Conservation (phyloP, 2,113 vertebrate species). For the Monopterus albus region DNA sequence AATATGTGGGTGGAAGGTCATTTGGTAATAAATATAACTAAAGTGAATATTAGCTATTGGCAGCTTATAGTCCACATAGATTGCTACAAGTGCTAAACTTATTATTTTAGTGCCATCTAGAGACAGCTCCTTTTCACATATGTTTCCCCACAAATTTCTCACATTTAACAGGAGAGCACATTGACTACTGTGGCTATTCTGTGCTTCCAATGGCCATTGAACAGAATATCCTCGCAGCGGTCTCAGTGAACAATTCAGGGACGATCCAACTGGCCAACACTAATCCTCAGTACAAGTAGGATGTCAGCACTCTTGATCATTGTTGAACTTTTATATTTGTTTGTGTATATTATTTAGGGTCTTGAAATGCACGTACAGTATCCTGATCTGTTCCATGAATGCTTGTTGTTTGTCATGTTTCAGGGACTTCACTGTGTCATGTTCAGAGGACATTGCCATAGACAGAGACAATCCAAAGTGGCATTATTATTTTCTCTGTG, state of each 20-base stretch:
- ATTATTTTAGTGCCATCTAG: background rate
- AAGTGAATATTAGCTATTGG: background rate
- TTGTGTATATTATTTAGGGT: background rate
- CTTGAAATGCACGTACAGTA: background rate
- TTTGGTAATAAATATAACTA: too few species aligned
- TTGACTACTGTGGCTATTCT: slow-evolving; percentile 97
- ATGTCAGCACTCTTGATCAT: slow-evolving; percentile 8
- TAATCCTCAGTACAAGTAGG: slow-evolving; percentile 89
- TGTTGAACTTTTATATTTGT: background rate
- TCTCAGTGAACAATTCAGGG: slow-evolving; percentile 84
- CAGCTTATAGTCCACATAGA: background rate
- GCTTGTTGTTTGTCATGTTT: slow-evolving; percentile 30
- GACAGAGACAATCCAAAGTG: slow-evolving; percentile 91
- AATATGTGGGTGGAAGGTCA: too few species aligned
- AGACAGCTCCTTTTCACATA: background rate
- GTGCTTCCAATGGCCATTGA: slow-evolving; percentile 98
- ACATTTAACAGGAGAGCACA: slow-evolving; percentile 89
- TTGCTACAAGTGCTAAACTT: background rate
- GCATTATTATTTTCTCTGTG: slow-evolving; percentile 98
- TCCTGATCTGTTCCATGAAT: background rate
- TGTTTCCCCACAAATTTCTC: background rate
- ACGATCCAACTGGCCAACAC: slow-evolving; percentile 88
- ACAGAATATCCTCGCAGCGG: slow-evolving; percentile 92
- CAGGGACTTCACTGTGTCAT: slow-evolving; percentile 88
- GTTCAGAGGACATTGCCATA: slow-evolving; percentile 85